Conservation (phyloP, 2,113 vertebrate species). For the Atrichornis clamosus region DNA sequence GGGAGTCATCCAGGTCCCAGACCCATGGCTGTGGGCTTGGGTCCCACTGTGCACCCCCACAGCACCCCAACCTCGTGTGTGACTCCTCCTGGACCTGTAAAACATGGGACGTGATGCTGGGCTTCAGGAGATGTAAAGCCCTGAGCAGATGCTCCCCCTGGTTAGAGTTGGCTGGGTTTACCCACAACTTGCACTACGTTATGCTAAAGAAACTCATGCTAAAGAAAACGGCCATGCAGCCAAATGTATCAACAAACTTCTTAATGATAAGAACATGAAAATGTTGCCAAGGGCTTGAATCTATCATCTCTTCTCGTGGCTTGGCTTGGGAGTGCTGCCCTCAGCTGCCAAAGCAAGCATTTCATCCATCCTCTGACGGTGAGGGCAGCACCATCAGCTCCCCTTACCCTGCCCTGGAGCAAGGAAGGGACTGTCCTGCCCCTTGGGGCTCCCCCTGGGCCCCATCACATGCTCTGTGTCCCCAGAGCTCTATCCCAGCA, state of each 20-base stretch:
- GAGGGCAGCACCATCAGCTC: background rate
- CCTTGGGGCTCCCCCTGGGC: background rate
- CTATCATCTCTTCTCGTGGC: background rate
- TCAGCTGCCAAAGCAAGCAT: background rate
- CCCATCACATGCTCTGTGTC: background rate
- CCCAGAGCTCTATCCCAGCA: background rate
- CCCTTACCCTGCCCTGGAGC: background rate
- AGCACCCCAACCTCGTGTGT: background rate
- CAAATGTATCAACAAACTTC: background rate
- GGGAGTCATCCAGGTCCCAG: background rate
- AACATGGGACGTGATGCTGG: background rate
- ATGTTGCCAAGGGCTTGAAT: background rate
- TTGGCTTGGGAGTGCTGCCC: background rate
- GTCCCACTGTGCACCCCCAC: background rate
- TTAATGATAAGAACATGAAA: background rate
- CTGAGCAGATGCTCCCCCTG: background rate
- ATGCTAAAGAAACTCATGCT: background rate
- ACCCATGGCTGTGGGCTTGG: background rate
- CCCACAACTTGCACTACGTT: background rate
- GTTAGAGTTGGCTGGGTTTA: background rate
- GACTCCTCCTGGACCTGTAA: background rate
- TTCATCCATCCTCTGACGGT: background rate
- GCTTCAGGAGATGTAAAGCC: background rate
- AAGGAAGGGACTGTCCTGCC: background rate
- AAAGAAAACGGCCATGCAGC: background rate